Conservation (phyloP, 2,888 invertebrate species). For the Amphimallon solstitiale region DNA sequence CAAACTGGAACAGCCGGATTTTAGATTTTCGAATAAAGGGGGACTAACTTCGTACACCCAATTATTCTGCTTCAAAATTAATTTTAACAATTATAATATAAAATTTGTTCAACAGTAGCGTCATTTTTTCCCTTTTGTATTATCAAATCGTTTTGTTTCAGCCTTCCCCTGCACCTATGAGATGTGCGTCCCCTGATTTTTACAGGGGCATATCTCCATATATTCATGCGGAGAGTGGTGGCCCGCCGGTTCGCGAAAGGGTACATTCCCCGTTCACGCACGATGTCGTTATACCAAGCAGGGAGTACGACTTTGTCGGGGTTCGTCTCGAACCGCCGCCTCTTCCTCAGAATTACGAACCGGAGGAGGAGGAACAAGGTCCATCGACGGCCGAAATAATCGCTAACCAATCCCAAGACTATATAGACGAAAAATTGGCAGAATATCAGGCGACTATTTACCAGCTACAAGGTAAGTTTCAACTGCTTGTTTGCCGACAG, state of each 20-base stretch:
- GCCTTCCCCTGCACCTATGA: slow-evolving; percentile 69
- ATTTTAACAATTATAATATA: too few species aligned
- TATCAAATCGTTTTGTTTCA: slow-evolving; percentile 51
- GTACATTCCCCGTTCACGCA: slow-evolving; percentile 56
- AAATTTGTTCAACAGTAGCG: too few species aligned
- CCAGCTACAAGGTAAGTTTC: slow-evolving; percentile 82
- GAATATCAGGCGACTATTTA: slow-evolving; percentile 94
- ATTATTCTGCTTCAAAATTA: too few species aligned
- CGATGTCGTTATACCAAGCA: slow-evolving; percentile 63
- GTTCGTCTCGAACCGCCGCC: slow-evolving; percentile 76
- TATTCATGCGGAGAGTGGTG: slow-evolving; percentile 48
- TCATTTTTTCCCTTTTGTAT: too few species aligned
- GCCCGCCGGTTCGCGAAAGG: slow-evolving; percentile 45
- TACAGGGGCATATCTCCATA: slow-evolving; percentile 55
- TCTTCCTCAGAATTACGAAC: slow-evolving; percentile 63
- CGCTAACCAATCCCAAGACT: slow-evolving; percentile 93
- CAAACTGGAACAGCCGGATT: too few species aligned
- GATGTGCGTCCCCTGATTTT: slow-evolving; percentile 58
- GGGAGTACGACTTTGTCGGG: slow-evolving; percentile 78
- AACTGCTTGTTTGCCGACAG: background rate
- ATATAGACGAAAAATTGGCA: slow-evolving; percentile 91
- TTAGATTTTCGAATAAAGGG: too few species aligned
- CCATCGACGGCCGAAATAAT: slow-evolving; percentile 92
- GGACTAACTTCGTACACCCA: too few species aligned
- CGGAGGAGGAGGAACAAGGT: slow-evolving; percentile 78